A percentile compares a stretch with the other conserved stretches of the same genome.
These are phyloP conservation scores for Microvelia longipes DNA, from an alignment of 1,140 invertebrate species.

Conservation along the genomic window DNA sequence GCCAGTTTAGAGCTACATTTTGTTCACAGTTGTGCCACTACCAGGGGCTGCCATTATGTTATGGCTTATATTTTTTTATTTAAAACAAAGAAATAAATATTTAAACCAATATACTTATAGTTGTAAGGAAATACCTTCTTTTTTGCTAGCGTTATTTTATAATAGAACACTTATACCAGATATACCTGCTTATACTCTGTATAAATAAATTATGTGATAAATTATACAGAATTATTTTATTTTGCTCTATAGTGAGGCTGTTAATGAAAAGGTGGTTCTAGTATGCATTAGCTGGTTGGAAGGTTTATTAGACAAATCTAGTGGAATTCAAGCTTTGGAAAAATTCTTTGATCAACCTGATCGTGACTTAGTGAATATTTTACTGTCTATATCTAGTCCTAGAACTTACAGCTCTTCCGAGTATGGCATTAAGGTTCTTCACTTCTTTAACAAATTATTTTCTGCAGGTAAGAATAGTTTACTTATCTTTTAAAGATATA, in stretches of 20 bases:
- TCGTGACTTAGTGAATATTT: slow-evolving; percentile 46
- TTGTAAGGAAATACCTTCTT: no score
- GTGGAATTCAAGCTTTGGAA: slow-evolving; percentile 63
- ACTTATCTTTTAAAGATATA: neutral
- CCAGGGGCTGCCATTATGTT: no score
- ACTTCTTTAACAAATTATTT: slow-evolving; percentile 66
- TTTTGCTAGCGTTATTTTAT: no score
- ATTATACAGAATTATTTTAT: neutral
- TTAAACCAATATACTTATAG: no score
- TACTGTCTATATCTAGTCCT: slow-evolving; percentile 53
- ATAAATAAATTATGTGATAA: no score
- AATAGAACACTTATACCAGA: no score
- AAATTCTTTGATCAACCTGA: slow-evolving; percentile 48
- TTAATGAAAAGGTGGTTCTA: slow-evolving; percentile 51
- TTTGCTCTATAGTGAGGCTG: slow-evolving; percentile 30
- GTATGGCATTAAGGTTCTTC: slow-evolving; percentile 60
- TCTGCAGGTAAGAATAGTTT: slow-evolving; percentile 38
- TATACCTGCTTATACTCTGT: no score
- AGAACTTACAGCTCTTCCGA: slow-evolving; percentile 40
- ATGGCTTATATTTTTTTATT: no score
- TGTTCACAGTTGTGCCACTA: no score
- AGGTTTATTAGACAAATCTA: slow-evolving; percentile 58
- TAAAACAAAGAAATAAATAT: no score
- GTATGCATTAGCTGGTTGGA: slow-evolving; percentile 68
- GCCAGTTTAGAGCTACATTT: no score